Percentiles rank a stretch among this genome's conserved stretches.
Conservation (phyloP, 2,888 invertebrate genomes). For the Hirudinaria manillensis region DNA sequence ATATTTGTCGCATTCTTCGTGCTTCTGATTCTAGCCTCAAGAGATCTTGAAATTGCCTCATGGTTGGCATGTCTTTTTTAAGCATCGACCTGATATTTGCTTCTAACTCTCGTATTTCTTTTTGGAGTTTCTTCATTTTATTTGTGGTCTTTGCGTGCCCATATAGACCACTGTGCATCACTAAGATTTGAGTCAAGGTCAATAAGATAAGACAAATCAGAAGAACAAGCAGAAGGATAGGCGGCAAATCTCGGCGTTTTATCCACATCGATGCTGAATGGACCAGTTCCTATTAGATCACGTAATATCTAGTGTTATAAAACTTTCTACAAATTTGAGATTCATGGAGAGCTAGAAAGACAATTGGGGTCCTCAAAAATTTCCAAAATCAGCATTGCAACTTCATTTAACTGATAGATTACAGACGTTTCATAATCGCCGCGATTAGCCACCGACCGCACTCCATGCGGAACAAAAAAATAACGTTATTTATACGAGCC, state of each 20-base stretch:
- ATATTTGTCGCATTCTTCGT: conserved; percentile 35
- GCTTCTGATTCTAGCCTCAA: conserved; percentile 39
- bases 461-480: too few species aligned
- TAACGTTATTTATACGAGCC: too few species aligned
- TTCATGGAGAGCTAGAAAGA: too few species aligned
- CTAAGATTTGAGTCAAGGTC: conserved; percentile 42
- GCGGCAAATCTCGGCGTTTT: conserved; percentile 40
- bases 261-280: conserved; percentile 35
- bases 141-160: conserved; percentile 31
- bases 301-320: too few species aligned
- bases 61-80: conserved; percentile 40
- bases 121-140: conserved; percentile 39
- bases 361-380: too few species aligned
- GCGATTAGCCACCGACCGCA: too few species aligned
- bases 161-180: conserved; percentile 41
- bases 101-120: conserved; percentile 40
- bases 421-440: too few species aligned
- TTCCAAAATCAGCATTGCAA: too few species aligned
- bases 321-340: too few species aligned
- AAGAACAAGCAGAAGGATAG: conserved; percentile 39
- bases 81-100: conserved; percentile 39
- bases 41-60: conserved; percentile 38
- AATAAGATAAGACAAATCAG: conserved; percentile 41
- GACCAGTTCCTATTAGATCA: neutral
- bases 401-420: too few species aligned